Conservation (phyloP, 2,113 vertebrate genomes). For the Struthio camelus region DNA sequence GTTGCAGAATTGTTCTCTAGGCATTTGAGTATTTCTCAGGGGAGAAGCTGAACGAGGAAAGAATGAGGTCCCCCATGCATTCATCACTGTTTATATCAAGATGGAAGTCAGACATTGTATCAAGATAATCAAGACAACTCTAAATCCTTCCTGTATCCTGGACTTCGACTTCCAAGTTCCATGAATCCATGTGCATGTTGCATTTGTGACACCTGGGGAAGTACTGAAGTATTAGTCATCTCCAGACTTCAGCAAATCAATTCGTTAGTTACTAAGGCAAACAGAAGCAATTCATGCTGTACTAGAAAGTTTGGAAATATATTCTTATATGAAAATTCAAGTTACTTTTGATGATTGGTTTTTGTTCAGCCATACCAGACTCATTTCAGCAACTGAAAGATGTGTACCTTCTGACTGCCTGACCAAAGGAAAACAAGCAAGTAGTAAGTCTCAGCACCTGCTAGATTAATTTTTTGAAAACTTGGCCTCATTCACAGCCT, state of each 20-base stretch:
- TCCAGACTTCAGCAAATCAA: not conserved
- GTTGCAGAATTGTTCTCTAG: constrained; percentile 31
- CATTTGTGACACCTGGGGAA: not conserved
- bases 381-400: not conserved
- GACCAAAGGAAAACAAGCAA: not conserved
- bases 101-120: constrained; percentile 12
- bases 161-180: constrained; percentile 1
- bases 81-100: constrained; percentile 1
- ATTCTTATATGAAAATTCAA: not conserved
- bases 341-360: not conserved
- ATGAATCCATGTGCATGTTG: not conserved
- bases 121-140: not conserved
- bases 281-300: not conserved
- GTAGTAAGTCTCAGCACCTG: not conserved
- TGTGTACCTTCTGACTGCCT: no score
- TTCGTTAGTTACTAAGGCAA: not conserved
- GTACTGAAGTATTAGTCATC: not conserved
- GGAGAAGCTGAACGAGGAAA: constrained; percentile 18
- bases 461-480: not conserved
- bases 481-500: not conserved
- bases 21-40: constrained; percentile 26
- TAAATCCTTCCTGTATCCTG: constrained; percentile 50
- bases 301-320: not conserved
- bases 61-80: not conserved
- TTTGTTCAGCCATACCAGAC: not conserved